Evolutionary conservation across 2,797 vertebrate species (phyloP).

Genomic region (Eulemur coronatus): DNA sequence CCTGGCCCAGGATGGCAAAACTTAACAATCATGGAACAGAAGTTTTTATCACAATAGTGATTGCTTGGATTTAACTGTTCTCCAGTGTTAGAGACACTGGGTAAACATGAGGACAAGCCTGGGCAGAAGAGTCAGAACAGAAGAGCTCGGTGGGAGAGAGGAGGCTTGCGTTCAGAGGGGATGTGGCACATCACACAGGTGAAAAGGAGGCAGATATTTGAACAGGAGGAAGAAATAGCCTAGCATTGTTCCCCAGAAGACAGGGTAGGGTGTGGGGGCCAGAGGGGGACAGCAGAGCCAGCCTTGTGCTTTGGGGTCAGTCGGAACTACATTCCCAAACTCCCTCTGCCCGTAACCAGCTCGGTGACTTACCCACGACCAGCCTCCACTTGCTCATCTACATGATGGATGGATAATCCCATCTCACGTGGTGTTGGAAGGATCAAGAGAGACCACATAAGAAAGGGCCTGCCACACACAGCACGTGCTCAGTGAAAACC

Average conservation of each 20-base stretch:
- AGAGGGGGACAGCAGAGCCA: accelerated
- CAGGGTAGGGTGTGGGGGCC: not conserved
- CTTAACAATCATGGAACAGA: accelerated
- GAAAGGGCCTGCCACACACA: not conserved
- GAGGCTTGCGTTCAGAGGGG: not conserved
- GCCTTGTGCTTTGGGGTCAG: not conserved
- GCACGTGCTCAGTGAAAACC: not conserved
- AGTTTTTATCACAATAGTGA: not conserved
- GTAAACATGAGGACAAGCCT: not conserved
- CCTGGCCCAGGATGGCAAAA: not conserved
- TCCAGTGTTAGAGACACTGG: not conserved
- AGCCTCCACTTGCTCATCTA: not conserved
- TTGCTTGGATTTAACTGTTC: no score
- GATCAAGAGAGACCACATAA: accelerated
- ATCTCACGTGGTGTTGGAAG: not conserved
- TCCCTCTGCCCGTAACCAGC: not conserved
- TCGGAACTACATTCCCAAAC: not conserved
- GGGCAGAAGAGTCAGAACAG: not conserved
- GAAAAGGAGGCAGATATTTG: not conserved
- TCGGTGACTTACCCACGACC: accelerated
- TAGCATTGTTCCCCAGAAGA: not conserved
- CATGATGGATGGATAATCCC: accelerated
- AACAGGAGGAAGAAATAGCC: not conserved
- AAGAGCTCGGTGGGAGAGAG: not conserved
- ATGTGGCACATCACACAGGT: not conserved